A percentile compares a stretch with the other conserved stretches of the same genome.
Evolutionary conservation across 2,888 invertebrate species (phyloP).

Genomic region (Hemistola chrysoprasaria): DNA sequence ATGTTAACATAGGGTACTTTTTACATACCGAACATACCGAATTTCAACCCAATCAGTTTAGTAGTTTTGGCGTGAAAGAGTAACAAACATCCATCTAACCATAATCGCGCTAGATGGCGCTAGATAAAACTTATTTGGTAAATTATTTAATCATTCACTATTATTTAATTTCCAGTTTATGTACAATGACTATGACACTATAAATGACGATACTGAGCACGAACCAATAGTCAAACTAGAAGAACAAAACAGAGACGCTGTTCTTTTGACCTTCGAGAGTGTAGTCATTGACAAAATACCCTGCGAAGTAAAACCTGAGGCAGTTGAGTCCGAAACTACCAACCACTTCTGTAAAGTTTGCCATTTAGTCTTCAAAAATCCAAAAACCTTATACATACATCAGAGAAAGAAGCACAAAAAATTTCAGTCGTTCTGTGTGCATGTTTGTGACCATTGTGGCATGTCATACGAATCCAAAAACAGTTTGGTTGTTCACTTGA

Average conservation of each 20-base stretch:
- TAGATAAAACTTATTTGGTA: neutral
- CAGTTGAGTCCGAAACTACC: conserved; percentile 27
- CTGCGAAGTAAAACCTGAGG: conserved; percentile 13
- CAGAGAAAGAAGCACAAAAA: conserved; percentile 65
- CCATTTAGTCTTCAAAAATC: conserved; percentile 65
- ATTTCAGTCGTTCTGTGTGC: conserved; percentile 55
- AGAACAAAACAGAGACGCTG: conserved; percentile 55
- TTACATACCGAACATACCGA: too few relatives aligned
- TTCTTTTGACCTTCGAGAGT: conserved; percentile 63
- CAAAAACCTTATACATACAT: conserved; percentile 61
- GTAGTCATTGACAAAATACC: conserved; percentile 50
- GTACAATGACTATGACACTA: conserved; percentile 47
- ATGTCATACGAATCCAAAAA: conserved; percentile 70
- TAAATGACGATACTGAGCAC: conserved; percentile 49
- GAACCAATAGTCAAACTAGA: conserved; percentile 60
- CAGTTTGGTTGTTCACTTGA: conserved; percentile 66
- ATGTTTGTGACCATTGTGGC: conserved; percentile 64
- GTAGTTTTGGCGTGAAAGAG: too few relatives aligned
- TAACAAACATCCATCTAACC: too few relatives aligned
- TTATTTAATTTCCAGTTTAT: conserved; percentile 52
- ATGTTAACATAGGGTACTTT: too few relatives aligned
- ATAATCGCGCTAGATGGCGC: neutral
- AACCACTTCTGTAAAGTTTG: conserved; percentile 61
- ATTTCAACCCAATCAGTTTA: too few relatives aligned
- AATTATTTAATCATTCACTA: neutral